These are phyloP conservation scores for Rhynchophorus ferrugineus DNA, from an alignment of 1,140 invertebrate species.

Conservation along the genomic window DNA sequence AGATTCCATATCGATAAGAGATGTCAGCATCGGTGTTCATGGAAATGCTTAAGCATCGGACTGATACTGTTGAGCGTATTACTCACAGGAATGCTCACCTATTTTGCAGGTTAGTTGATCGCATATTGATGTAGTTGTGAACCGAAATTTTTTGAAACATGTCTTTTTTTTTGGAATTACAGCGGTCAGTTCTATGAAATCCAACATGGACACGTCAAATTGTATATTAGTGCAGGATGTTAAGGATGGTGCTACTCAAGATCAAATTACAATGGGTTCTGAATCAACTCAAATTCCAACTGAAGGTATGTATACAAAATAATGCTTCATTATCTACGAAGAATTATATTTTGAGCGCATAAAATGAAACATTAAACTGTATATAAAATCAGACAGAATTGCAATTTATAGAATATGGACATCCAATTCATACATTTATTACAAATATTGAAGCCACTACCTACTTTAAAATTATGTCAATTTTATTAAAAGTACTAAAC, in stretches of 20 bases:
- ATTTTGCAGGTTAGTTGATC: conserved; percentile 80
- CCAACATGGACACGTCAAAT: conserved; percentile 73
- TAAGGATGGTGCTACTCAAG: conserved; percentile 71
- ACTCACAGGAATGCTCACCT: conserved; percentile 83
- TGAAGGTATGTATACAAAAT: conserved; percentile 59
- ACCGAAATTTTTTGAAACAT: not conserved
- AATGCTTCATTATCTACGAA: no score
- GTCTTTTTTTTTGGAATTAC: conserved; percentile 40
- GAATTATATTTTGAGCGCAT: no score
- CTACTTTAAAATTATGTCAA: no score
- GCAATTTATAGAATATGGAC: no score
- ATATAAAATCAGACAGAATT: no score
- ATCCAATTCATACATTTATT: no score
- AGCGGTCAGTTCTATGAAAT: conserved; percentile 81
- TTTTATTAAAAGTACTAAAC: no score
- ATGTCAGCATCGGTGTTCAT: conserved; percentile 85
- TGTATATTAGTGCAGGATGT: conserved; percentile 85
- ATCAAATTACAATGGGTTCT: conserved; percentile 64
- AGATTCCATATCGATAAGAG: conserved; percentile 90
- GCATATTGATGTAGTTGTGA: not conserved
- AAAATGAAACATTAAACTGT: no score
- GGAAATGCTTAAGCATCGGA: conserved; percentile 88
- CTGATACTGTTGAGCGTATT: conserved; percentile 82
- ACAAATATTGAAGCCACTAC: no score
- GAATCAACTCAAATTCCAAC: conserved; percentile 66